Evolutionary conservation across 1,140 invertebrate species (phyloP).

Genomic region (Apis laboriosa): DNA sequence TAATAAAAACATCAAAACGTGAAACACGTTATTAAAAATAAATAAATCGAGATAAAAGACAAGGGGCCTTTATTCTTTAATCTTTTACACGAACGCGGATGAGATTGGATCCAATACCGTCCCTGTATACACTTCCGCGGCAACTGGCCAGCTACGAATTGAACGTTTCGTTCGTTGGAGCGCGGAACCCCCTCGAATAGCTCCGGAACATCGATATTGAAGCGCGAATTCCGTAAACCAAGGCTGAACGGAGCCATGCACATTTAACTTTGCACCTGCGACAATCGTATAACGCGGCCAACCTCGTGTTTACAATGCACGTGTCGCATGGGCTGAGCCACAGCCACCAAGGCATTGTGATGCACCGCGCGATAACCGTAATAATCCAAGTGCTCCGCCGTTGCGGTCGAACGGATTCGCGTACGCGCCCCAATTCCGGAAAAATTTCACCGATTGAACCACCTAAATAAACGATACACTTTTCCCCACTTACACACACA

Average conservation of each 20-base stretch:
- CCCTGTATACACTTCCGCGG: background rate
- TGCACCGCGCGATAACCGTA: constrained; percentile 35
- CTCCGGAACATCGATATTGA: constrained; percentile 24
- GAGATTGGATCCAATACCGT: background rate
- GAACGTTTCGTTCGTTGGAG: background rate
- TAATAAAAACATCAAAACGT: too few species aligned
- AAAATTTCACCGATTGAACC: background rate
- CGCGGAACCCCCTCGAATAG: background rate
- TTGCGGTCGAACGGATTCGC: background rate
- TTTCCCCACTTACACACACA: background rate
- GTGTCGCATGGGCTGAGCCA: constrained; percentile 15
- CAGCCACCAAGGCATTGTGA: constrained; percentile 34
- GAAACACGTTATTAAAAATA: too few species aligned
- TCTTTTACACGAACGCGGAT: background rate
- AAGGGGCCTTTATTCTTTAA: background rate
- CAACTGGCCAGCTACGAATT: constrained; percentile 1
- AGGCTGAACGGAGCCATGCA: constrained; percentile 25
- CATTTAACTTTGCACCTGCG: constrained; percentile 53
- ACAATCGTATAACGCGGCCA: constrained; percentile 51
- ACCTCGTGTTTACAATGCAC: constrained; percentile 48
- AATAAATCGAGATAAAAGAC: background rate
- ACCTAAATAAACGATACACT: background rate
- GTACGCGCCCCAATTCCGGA: background rate
- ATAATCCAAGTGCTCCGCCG: constrained; percentile 42
- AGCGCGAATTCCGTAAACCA: constrained; percentile 49